Conservation (phyloP, 2,113 vertebrate species). For the Acanthochromis polyacanthus region DNA sequence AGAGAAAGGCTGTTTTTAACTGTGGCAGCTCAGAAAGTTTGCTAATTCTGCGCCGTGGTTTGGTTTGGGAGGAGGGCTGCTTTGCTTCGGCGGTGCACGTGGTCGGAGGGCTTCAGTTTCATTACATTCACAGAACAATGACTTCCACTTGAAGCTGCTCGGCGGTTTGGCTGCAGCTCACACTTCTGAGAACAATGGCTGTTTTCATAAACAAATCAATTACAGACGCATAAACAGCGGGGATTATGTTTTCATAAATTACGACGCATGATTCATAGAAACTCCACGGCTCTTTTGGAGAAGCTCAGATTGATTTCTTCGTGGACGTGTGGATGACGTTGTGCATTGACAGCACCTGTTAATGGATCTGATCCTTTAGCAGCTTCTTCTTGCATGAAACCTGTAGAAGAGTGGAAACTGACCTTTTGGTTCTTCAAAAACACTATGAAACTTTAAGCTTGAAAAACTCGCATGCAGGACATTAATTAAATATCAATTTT, state of each 20-base stretch:
- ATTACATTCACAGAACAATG: slow-evolving; percentile 72
- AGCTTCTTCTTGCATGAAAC: neutral
- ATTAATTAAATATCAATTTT: no score
- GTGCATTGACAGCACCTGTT: slow-evolving; percentile 19
- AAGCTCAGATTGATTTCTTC: slow-evolving; percentile 11
- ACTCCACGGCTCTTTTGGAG: neutral
- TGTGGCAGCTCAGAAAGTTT: slow-evolving; percentile 1
- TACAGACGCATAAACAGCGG: slow-evolving; percentile 58
- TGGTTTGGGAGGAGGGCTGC: slow-evolving; percentile 35
- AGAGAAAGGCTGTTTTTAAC: no score
- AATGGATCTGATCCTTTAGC: slow-evolving; percentile 23
- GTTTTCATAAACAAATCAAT: slow-evolving; percentile 79
- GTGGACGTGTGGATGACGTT: slow-evolving; percentile 28
- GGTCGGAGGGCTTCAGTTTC: slow-evolving; percentile 45
- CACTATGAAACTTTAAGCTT: no score
- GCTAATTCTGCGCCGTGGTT: slow-evolving; percentile 38
- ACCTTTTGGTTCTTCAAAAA: no score
- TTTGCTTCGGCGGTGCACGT: slow-evolving; percentile 21
- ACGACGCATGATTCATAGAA: slow-evolving; percentile 53
- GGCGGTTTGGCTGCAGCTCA: slow-evolving; percentile 68
- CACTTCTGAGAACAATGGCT: slow-evolving; percentile 75
- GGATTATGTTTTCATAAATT: slow-evolving; percentile 59
- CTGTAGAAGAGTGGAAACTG: no score
- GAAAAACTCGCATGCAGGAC: no score
- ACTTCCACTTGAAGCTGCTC: slow-evolving; percentile 55